Conservation (phyloP, 2,888 invertebrate genomes). For the Phragmatobia fuliginosa region DNA sequence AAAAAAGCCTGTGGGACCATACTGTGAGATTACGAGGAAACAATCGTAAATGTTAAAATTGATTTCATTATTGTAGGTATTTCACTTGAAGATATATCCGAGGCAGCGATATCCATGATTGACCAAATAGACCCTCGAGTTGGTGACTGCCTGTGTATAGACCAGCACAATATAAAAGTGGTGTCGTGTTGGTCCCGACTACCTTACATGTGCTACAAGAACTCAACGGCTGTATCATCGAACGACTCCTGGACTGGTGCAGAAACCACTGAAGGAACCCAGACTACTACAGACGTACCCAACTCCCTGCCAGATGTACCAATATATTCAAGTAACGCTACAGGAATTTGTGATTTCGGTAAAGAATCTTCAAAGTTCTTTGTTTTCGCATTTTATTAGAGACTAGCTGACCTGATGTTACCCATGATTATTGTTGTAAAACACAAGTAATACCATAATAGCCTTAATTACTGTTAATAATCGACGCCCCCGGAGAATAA, state of each 20-base stretch:
- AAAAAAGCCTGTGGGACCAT: too few species aligned
- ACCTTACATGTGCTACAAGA: slow-evolving; percentile 19
- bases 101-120: neutral
- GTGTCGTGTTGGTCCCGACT: slow-evolving; percentile 11
- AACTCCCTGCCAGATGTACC: neutral
- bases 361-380: too few species aligned
- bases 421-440: too few species aligned
- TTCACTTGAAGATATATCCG: slow-evolving; percentile 9
- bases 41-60: neutral
- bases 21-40: too few species aligned
- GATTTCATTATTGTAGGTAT: neutral
- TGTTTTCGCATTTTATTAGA: too few species aligned
- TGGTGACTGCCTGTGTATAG: slow-evolving; percentile 16
- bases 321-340: neutral
- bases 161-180: neutral
- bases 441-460: too few species aligned
- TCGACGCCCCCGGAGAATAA: too few species aligned
- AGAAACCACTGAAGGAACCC: neutral
- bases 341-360: neutral
- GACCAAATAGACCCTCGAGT: slow-evolving; percentile 6
- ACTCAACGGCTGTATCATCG: neutral
- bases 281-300: neutral
- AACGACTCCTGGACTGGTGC: neutral
- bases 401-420: too few species aligned
- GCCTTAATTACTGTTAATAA: too few species aligned